phyloP scores from a whole-genome alignment of 2,888 invertebrate genomes.

The Desoria tigrina region DNA sequence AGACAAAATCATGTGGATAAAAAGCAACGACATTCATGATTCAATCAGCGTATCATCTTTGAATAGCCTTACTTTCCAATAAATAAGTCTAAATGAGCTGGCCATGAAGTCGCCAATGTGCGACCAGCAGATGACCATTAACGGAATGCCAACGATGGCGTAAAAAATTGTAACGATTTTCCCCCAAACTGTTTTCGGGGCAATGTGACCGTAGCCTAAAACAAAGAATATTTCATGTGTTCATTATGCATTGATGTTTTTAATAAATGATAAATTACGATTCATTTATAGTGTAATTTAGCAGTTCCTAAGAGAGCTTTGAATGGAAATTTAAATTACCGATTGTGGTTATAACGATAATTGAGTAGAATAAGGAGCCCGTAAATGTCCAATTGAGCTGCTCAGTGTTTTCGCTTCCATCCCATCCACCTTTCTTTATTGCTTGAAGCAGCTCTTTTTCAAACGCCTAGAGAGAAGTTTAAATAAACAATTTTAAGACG shows the following conservation, averaged over 20 bases:
- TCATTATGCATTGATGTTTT: too few species aligned
- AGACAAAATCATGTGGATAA: too few species aligned
- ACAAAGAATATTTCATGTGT: background rate
- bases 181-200: conserved; percentile 82
- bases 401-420: conserved; percentile 67
- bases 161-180: conserved; percentile 95
- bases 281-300: too few species aligned
- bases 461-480: conserved; percentile 59
- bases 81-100: conserved; percentile 85
- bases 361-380: conserved; percentile 89
- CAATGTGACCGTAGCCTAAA: background rate
- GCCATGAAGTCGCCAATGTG: conserved; percentile 89
- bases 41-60: too few species aligned
- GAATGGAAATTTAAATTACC: background rate
- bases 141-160: conserved; percentile 89
- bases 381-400: conserved; percentile 79
- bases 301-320: too few species aligned
- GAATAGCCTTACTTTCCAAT: conserved; percentile 68
- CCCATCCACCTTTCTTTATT: conserved; percentile 84
- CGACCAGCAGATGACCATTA: conserved; percentile 91
- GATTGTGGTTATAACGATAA: conserved; percentile 67
- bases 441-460: conserved; percentile 74
- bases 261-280: too few species aligned
- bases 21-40: too few species aligned
- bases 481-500: conserved; percentile 4